Conservation (phyloP, 2,113 vertebrate genomes). For the Datnioides undecimradiatus region DNA sequence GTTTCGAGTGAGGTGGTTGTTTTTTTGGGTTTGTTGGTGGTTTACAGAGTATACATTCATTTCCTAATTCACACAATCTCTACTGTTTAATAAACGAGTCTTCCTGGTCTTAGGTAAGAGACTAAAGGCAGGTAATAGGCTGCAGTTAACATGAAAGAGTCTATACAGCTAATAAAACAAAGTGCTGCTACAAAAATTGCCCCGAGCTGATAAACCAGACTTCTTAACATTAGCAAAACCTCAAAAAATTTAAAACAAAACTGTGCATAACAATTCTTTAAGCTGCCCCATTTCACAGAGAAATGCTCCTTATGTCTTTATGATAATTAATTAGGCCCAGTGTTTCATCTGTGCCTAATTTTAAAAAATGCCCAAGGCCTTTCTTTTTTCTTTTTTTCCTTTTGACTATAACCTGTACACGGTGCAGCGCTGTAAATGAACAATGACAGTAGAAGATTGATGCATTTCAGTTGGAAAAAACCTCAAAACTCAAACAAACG, state of each 20-base stretch:
- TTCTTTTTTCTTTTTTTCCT: neutral
- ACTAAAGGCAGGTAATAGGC: neutral
- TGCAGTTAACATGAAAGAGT: neutral
- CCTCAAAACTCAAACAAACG: neutral
- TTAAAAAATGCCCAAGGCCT: neutral
- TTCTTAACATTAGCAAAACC: neutral
- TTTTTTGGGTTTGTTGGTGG: neutral
- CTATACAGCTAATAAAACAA: neutral
- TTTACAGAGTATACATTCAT: neutral
- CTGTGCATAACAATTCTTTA: neutral
- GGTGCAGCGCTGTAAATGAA: neutral
- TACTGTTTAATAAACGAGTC: neutral
- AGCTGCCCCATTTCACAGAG: neutral
- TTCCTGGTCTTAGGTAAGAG: neutral
- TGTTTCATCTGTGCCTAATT: neutral
- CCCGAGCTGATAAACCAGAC: neutral
- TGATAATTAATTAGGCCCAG: neutral
- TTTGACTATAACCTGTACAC: neutral
- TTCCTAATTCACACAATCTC: neutral
- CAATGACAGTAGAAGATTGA: neutral
- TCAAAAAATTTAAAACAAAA: neutral
- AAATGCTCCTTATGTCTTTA: neutral
- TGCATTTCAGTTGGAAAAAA: too few relatives aligned
- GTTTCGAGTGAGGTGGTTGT: neutral
- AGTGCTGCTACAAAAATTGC: neutral